These are phyloP conservation scores for Drepana arcuata DNA, from an alignment of 1,140 invertebrate species.

Conservation along the genomic window DNA sequence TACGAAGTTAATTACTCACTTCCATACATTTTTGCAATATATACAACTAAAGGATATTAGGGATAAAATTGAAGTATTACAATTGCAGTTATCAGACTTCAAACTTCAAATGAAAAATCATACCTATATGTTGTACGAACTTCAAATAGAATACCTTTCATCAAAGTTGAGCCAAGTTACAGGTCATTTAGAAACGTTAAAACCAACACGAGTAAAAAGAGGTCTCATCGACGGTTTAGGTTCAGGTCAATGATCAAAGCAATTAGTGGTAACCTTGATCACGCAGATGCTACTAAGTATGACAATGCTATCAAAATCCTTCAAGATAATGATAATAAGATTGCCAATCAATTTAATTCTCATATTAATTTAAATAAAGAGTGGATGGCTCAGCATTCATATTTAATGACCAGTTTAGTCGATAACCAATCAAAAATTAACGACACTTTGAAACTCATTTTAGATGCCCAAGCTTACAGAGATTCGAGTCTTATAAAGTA, in stretches of 20 bases:
- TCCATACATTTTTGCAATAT: constrained; percentile 11
- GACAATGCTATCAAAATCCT: constrained; percentile 13
- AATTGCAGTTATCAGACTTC: constrained; percentile 1
- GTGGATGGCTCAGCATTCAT: constrained; percentile 12
- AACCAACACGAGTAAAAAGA: constrained; percentile 9
- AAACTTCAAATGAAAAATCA: constrained; percentile 1
- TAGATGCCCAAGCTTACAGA: constrained; percentile 12
- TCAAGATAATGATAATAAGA: constrained; percentile 11
- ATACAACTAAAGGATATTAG: constrained; percentile 9
- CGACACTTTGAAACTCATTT: constrained; percentile 12
- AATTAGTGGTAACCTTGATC: constrained; percentile 16
- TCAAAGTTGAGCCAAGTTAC: constrained; percentile 2
- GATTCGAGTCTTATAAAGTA: constrained; percentile 6
- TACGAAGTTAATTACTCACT: constrained; percentile 6
- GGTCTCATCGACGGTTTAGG: constrained; percentile 16
- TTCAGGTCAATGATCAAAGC: constrained; percentile 18
- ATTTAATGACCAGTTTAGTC: constrained; percentile 12
- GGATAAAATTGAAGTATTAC: constrained; percentile 3
- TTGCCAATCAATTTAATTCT: constrained; percentile 14
- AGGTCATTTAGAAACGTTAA: constrained; percentile 6
- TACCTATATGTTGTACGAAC: constrained; percentile 1
- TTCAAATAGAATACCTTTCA: constrained; percentile 2
- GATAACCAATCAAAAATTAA: constrained; percentile 23
- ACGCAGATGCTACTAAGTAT: constrained; percentile 12
- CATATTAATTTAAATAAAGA: constrained; percentile 18